Evolutionary conservation across 2,888 invertebrate genomes (phyloP), one percentile per base, ranked within the genome.

Genomic region (Gerris lacustris): DNA sequence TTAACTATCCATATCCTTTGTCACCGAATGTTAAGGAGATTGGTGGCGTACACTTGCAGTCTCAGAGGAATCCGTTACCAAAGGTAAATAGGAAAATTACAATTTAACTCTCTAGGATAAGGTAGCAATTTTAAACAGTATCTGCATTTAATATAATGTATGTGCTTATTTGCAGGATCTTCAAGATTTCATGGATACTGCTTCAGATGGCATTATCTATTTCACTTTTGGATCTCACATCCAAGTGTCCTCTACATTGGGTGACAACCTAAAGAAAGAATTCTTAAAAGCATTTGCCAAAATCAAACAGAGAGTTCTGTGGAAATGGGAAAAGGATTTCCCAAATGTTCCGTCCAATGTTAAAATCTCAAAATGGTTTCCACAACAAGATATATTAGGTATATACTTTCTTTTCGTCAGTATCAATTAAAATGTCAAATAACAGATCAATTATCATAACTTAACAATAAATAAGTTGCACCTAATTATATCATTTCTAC

Each of bases 201-300:
- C 89, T 0, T 77, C 82, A 43, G 80, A 87, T 70, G 90, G 91
- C 1, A 86, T 90, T 5, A 82, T 92, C 74, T 88, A 86, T 77
- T 88, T 92, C 73, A 91, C 88, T 78, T 86, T 91, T 79, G 92
- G 92, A 6, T 90, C 91, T 0, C 84, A 89, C 82, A 81, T 91
- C 68, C 88, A 86, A 77, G 83, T 85, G 9, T 84, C 87, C 4
- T 31, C 92, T n/a, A 91, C 91, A 45, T 91, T 92, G 90, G 92
- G 92, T 0, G 91, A 92, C 0, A 90, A 91, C 2, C 90, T 92
- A 0, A 86, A 87, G 75, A 89, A 84, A 45, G 82, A 89, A 77
- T 83, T 93, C 69, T 84, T 91, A 17, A 84, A 86, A 55, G 91
- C 90, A 0, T 86, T 93, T 76, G 86, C 88, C 0, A 86, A 87